Percentiles rank a stretch among this genome's conserved stretches.
phyloP scores from a whole-genome alignment of 2,113 vertebrate species.

The Girardinichthys multiradiatus region DNA sequence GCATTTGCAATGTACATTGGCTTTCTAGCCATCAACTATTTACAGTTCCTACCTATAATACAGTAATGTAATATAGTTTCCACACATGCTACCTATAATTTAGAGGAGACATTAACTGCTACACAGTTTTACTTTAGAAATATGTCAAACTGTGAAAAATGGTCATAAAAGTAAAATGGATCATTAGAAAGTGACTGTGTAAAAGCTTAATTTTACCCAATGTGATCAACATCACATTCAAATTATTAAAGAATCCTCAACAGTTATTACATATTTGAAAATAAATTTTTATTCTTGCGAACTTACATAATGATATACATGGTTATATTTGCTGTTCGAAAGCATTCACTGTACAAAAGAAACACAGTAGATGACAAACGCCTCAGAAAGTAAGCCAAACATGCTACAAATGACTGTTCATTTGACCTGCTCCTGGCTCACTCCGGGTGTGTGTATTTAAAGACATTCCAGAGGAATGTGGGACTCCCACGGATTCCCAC shows the following conservation, averaged over 20 bases:
- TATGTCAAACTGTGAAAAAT: background rate
- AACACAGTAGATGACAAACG: background rate
- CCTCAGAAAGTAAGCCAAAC: slow-evolving; percentile 18
- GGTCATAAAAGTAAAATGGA: background rate
- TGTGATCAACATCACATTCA: background rate
- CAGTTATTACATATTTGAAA: background rate
- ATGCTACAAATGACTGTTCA: slow-evolving; percentile 11
- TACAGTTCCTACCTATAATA: too few relatives aligned
- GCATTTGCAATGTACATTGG: too few relatives aligned
- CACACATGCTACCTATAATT: too few relatives aligned
- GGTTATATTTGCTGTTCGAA: background rate
- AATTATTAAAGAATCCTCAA: background rate
- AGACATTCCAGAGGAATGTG: slow-evolving; percentile 67
- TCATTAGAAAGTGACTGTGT: background rate
- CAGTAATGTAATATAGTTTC: too few relatives aligned
- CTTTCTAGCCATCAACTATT: too few relatives aligned
- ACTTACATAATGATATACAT: background rate
- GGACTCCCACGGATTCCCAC: slow-evolving; percentile 60
- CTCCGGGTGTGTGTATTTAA: slow-evolving; percentile 66
- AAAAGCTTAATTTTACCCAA: background rate
- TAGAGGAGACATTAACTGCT: too few relatives aligned
- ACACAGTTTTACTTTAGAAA: background rate
- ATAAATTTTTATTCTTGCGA: background rate
- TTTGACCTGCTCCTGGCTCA: slow-evolving; percentile 15
- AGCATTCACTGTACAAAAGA: background rate